A percentile compares a stretch with the other conserved stretches of the same genome.
Conservation (phyloP, 2,113 vertebrate species). For the Dromaius novaehollandiae region DNA sequence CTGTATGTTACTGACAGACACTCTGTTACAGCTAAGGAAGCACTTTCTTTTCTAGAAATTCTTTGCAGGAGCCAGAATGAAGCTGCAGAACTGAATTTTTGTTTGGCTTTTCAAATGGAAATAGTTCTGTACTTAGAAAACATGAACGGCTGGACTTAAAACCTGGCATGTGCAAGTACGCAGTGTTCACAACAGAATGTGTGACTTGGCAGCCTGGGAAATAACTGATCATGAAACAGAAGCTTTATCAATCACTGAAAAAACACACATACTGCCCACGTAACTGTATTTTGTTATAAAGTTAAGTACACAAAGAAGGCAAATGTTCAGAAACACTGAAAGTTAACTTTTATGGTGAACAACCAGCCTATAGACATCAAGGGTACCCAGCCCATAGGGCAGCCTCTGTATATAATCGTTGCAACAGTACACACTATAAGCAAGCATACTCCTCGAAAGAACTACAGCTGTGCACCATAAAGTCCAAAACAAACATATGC, state of each 20-base stretch:
- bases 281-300: background rate
- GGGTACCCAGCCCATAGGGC: background rate
- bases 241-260: background rate
- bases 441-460: background rate
- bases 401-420: background rate
- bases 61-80: background rate
- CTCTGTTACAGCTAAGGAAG: background rate
- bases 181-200: background rate
- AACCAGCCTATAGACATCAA: background rate
- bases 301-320: background rate
- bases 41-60: background rate
- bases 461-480: background rate
- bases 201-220: background rate
- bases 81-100: background rate
- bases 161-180: background rate
- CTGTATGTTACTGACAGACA: background rate
- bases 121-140: slow-evolving; percentile 28
- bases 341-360: background rate
- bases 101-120: slow-evolving; percentile 37
- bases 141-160: slow-evolving; percentile 31
- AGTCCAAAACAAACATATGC: background rate
- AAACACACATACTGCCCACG: background rate
- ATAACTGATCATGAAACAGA: background rate
- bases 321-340: background rate
- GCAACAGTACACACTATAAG: background rate